phyloP scores from a whole-genome alignment of 2,113 vertebrate species.

The Thymallus thymallus region DNA sequence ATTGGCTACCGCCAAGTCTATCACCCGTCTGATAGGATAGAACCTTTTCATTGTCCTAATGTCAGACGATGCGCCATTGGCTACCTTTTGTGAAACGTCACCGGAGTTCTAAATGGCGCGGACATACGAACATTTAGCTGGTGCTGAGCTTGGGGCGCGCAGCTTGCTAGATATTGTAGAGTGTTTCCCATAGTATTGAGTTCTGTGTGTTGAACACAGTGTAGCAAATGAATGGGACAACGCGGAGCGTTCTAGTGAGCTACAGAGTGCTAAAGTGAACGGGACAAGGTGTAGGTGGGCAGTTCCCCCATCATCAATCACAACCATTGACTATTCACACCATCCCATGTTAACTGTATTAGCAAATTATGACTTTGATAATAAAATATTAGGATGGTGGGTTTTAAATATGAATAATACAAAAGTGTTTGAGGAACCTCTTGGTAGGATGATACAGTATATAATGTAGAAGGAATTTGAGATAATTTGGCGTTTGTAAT shows the following conservation, averaged over 20 bases:
- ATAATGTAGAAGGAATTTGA: neutral
- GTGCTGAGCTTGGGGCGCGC: slow-evolving; percentile 71
- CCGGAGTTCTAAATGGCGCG: slow-evolving; percentile 88
- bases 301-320: slow-evolving; percentile 11
- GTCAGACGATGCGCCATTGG: slow-evolving; percentile 83
- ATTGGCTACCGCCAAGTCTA: slow-evolving; percentile 86
- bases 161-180: slow-evolving; percentile 65
- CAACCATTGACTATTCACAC: slow-evolving; percentile 33
- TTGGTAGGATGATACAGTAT: neutral
- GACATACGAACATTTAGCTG: slow-evolving; percentile 82
- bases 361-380: slow-evolving; percentile 53
- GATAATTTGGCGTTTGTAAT: slow-evolving; percentile 11
- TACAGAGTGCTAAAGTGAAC: slow-evolving; percentile 6
- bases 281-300: neutral
- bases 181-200: slow-evolving; percentile 76
- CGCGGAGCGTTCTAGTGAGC: slow-evolving; percentile 38
- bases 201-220: slow-evolving; percentile 69
- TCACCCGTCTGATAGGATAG: slow-evolving; percentile 74
- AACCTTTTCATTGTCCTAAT: slow-evolving; percentile 96
- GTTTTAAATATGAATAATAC: neutral
- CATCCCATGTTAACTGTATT: slow-evolving; percentile 45
- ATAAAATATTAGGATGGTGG: neutral
- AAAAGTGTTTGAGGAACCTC: neutral
- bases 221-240: slow-evolving; percentile 62
- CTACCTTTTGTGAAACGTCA: slow-evolving; percentile 84